Conservation (phyloP, 2,888 invertebrate genomes). For the Myathropa florea region DNA sequence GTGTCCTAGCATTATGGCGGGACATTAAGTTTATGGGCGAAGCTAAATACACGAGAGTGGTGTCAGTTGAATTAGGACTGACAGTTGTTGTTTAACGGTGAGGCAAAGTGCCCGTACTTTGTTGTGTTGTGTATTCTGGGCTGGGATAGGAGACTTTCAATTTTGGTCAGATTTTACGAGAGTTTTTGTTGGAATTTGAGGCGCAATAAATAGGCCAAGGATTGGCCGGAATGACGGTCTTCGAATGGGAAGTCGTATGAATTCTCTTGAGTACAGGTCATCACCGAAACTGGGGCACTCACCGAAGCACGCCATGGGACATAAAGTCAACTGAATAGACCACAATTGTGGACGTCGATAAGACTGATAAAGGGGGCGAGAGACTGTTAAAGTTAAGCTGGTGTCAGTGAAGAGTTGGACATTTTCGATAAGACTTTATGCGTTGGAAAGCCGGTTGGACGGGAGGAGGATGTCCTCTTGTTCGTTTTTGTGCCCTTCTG, state of each 20-base stretch:
- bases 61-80: conserved; percentile 51
- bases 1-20: conserved; percentile 15
- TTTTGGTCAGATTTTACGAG: background rate
- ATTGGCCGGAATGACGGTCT: background rate
- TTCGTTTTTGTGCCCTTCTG: too few relatives aligned
- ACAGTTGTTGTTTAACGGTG: conserved; percentile 19
- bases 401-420: background rate
- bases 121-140: background rate
- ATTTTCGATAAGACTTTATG: background rate
- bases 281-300: background rate
- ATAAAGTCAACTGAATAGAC: background rate
- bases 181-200: background rate
- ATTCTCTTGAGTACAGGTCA: background rate
- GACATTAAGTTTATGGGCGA: conserved; percentile 44
- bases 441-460: background rate
- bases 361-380: background rate
- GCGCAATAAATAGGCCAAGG: background rate
- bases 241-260: background rate
- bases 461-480: background rate
- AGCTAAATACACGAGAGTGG: conserved; percentile 27
- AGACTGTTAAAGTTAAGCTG: background rate
- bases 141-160: background rate
- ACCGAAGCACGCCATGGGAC: background rate
- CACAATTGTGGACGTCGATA: background rate
- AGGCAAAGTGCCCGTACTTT: background rate